These are phyloP conservation scores for Brachionus manjavacas DNA, from an alignment of 1,140 invertebrate genomes.

Conservation along the genomic window DNA sequence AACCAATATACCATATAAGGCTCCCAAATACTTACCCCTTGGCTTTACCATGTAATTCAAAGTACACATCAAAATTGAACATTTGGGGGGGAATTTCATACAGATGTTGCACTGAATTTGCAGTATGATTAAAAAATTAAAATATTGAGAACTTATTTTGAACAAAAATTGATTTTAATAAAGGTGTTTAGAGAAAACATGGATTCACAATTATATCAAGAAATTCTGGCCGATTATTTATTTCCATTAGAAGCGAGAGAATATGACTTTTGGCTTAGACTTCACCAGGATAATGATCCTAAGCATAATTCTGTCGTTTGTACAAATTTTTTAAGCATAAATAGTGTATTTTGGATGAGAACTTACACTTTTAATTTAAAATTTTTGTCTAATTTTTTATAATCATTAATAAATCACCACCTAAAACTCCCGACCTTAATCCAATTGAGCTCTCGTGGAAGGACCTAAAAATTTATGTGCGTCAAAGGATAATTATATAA, in stretches of 20 bases:
- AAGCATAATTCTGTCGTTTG: neutral
- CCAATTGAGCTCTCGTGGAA: neutral
- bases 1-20: no score
- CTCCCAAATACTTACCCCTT: neutral
- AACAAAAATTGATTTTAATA: neutral
- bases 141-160: neutral
- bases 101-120: neutral
- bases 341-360: neutral
- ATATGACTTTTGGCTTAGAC: neutral
- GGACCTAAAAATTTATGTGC: neutral
- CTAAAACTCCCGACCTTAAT: neutral
- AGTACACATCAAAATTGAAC: neutral
- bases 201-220: neutral
- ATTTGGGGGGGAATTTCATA: neutral
- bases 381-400: neutral
- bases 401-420: neutral
- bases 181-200: neutral
- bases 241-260: neutral
- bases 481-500: neutral
- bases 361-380: neutral
- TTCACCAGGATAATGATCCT: neutral
- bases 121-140: neutral
- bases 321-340: neutral
- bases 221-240: neutral
- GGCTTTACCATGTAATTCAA: neutral